Conservation (phyloP, 2,888 invertebrate species). For the Xestia c-nigrum region DNA sequence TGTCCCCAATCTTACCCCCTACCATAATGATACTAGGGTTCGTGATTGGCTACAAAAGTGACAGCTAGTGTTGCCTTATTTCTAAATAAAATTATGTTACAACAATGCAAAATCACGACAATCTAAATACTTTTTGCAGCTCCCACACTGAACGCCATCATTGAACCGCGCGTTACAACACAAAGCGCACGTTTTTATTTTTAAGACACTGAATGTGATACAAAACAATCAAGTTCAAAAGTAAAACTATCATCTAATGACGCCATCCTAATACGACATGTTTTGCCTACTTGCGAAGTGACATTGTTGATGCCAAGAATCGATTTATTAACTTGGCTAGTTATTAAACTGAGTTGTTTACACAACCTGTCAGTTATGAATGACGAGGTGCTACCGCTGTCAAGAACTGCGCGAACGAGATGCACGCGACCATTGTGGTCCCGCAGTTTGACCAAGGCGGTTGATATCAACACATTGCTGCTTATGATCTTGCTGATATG, state of each 20-base stretch:
- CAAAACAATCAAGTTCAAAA: background rate
- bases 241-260: background rate
- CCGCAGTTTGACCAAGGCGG: slow-evolving; percentile 1
- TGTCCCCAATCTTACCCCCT: too few relatives aligned
- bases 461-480: background rate
- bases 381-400: background rate
- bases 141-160: too few relatives aligned
- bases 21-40: too few relatives aligned
- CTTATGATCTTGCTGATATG: background rate
- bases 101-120: too few relatives aligned
- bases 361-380: background rate
- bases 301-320: slow-evolving; percentile 1
- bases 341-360: background rate
- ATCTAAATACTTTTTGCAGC: too few relatives aligned
- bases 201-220: too few relatives aligned
- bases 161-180: too few relatives aligned
- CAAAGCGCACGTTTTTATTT: too few relatives aligned
- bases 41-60: too few relatives aligned
- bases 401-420: background rate
- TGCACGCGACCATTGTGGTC: slow-evolving; percentile 1
- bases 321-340: background rate
- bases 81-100: too few relatives aligned
- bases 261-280: background rate
- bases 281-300: slow-evolving; percentile 1
- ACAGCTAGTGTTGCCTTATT: too few relatives aligned